phyloP scores from a whole-genome alignment of 1,140 invertebrate species.

The Drosophila bipectinata region DNA sequence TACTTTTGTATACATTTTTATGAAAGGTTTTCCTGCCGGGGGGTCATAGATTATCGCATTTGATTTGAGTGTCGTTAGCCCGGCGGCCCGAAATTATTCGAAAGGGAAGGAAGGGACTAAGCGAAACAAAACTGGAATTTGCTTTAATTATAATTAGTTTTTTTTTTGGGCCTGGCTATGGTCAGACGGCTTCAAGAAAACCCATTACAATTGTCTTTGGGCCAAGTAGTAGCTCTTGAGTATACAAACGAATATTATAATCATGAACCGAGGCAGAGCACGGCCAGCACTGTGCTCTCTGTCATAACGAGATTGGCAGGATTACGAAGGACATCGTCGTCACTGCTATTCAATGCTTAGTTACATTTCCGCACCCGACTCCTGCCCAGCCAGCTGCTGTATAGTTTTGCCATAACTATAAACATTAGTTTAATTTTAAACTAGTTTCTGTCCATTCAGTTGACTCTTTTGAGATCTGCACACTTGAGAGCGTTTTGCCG shows the following conservation, averaged over 20 bases:
- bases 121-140: conserved; percentile 40
- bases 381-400: conserved; percentile 27
- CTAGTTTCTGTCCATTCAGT: conserved; percentile 56
- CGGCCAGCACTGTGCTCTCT: conserved; percentile 17
- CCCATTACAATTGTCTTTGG: conserved; percentile 52
- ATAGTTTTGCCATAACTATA: conserved; percentile 67
- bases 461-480: conserved; percentile 42
- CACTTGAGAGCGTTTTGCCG: conserved; percentile 44
- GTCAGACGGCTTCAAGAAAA: background rate
- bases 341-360: conserved; percentile 54
- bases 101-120: conserved; percentile 20
- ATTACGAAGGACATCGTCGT: conserved; percentile 22
- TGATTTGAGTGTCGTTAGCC: conserved; percentile 67
- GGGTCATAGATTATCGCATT: conserved; percentile 73
- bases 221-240: conserved; percentile 33
- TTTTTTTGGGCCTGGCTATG: conserved; percentile 11
- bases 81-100: conserved; percentile 32
- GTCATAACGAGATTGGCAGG: conserved; percentile 10
- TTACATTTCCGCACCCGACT: conserved; percentile 45
- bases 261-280: conserved; percentile 6
- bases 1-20: conserved; percentile 37
- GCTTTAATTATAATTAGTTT: conserved; percentile 66
- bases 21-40: conserved; percentile 56
- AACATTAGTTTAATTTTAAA: conserved; percentile 75
- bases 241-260: conserved; percentile 40